A percentile compares a stretch with the other conserved stretches of the same genome.
These are phyloP conservation scores for Heliconius congener DNA, from an alignment of 1,140 invertebrate genomes.

Conservation along the genomic window DNA sequence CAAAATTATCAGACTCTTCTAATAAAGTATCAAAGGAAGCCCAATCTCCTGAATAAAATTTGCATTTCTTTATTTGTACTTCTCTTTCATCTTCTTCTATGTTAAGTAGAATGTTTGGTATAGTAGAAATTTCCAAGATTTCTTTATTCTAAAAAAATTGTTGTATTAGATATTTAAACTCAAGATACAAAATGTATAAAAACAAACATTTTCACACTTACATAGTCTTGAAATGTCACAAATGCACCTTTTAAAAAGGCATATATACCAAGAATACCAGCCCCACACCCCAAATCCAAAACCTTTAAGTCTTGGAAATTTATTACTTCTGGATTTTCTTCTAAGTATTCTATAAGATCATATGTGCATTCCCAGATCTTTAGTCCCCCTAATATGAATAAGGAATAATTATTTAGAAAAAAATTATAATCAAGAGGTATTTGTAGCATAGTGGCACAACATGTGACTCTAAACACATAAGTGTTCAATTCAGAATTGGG, in stretches of 20 bases:
- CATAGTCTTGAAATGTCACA: conserved; percentile 96
- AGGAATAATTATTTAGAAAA: conserved; percentile 4
- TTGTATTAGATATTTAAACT: background rate
- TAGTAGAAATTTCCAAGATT: conserved; percentile 87
- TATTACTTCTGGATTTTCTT: conserved; percentile 65
- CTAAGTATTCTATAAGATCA: conserved; percentile 87
- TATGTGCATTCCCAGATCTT: conserved; percentile 95
- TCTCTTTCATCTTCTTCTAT: conserved; percentile 74
- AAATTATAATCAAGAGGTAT: background rate
- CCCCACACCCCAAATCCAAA: conserved; percentile 93
- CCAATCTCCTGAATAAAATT: conserved; percentile 93
- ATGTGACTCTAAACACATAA: too few relatives aligned
- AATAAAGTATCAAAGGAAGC: conserved; percentile 82
- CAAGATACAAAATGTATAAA: background rate
- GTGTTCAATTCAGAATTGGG: too few relatives aligned
- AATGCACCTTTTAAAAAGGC: conserved; percentile 84
- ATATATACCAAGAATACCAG: conserved; percentile 90
- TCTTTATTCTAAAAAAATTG: conserved; percentile 86
- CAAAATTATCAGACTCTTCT: conserved; percentile 83
- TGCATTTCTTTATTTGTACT: conserved; percentile 80
- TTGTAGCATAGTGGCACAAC: too few relatives aligned
- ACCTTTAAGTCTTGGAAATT: conserved; percentile 82
- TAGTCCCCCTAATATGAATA: conserved; percentile 86
- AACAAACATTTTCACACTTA: conserved; percentile 77
- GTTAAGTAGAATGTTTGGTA: conserved; percentile 90